Base-by-base conservation (phyloP, 2,113 vertebrate genomes). In the Cheirogaleus medius region DNA sequence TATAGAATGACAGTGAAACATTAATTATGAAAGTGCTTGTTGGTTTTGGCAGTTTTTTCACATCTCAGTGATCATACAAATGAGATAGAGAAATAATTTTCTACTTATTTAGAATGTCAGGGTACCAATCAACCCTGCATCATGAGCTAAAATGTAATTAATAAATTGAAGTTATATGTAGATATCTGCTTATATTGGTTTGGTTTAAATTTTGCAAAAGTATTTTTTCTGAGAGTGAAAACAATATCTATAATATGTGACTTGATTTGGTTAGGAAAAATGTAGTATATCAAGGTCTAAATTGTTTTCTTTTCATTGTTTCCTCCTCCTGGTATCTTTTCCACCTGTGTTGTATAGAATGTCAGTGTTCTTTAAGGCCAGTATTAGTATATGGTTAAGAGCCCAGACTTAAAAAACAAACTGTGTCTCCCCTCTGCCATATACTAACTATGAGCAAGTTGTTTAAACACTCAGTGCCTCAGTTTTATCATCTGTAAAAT, bases 101-200 rank as follows among this genome's bases (percentile, higher is more conserved):
- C 69, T 95, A 39, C 44, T 56, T 87, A 25, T 90, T 81, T 92
- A 94, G 88, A 95, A 63, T 90, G 90, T 92, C 84, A 54, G 11
- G n/a, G 5, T 76, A 27, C 64, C 84, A 56, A 92, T 94, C 68
- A 94, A 77, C 74, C 63, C 44, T 69, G 52, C 21, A 42, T 91
- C 58, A 80, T 64, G 52, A 95, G 18, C 74, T 86, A 89, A 93
- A 77, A 44, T 56, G n/a, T 76, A 77, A 77, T 77, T 87, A 77
- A 80, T 87, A 90, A 44, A 84, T 54, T 37, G 32, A 89, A 86
- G 49, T 94, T 77, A n/a, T n/a, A 39, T 60, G 13, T 90, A 0
- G 0, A 32, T 84, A 80, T 42, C 80, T 78, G 37, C 44, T 52
- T 56, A 10, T 83, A 47, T 78, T 60, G 76, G 0, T 80, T 87